Percentiles rank a stretch among this genome's conserved stretches.
phyloP scores from a whole-genome alignment of 2,797 vertebrate genomes.

The Phalanger gymnotis region DNA sequence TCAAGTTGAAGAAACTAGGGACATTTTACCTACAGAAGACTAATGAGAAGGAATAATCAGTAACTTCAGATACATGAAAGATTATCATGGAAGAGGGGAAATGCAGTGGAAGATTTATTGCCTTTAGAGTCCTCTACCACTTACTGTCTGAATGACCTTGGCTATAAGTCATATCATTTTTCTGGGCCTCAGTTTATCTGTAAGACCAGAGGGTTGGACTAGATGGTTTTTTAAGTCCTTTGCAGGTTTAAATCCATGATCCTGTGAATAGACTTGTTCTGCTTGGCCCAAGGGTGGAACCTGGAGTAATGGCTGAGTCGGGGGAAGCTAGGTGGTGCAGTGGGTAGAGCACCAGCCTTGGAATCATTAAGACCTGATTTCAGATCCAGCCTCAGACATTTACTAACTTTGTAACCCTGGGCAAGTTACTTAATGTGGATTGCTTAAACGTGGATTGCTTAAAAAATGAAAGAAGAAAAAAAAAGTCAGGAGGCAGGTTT shows the following conservation, averaged over 20 bases:
- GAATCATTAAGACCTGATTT: background rate
- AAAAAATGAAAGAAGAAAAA: background rate
- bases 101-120: background rate
- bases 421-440: fast-evolving
- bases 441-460: background rate
- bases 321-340: background rate
- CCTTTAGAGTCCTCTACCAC: background rate
- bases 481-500: background rate
- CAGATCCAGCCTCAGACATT: background rate
- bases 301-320: background rate
- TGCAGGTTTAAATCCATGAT: background rate
- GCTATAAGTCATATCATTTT: background rate
- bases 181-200: background rate
- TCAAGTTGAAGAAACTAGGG: background rate
- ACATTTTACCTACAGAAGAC: background rate
- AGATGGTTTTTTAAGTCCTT: background rate
- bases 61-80: background rate
- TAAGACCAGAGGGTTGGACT: background rate
- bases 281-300: background rate
- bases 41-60: background rate
- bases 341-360: background rate
- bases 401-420: background rate
- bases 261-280: background rate
- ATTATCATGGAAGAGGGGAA: background rate
- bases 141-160: background rate